These are phyloP conservation scores for Carapus acus DNA, from an alignment of 2,797 vertebrate genomes.

Conservation along the genomic window DNA sequence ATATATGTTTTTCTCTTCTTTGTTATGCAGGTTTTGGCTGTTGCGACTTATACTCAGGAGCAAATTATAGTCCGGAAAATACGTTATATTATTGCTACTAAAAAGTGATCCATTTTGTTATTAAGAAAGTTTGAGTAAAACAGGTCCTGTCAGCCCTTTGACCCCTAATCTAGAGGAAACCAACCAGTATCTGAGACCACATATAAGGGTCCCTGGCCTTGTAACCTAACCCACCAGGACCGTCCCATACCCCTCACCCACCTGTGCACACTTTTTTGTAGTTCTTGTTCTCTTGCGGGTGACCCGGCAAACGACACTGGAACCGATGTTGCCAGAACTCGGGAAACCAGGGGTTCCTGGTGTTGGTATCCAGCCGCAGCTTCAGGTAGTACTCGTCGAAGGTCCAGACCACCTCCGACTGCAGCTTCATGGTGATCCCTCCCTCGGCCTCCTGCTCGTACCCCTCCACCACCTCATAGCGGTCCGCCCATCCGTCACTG, in stretches of 20 bases:
- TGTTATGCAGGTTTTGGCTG: too few relatives aligned
- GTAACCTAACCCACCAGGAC: too few relatives aligned
- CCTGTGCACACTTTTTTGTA: constrained; percentile 92
- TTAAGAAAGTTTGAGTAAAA: too few relatives aligned
- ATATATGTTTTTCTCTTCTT: too few relatives aligned
- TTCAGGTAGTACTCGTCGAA: constrained; percentile 96
- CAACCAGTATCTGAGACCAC: too few relatives aligned
- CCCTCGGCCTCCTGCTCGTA: constrained; percentile 94
- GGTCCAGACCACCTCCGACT: constrained; percentile 85
- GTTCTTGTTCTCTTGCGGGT: constrained; percentile 86
- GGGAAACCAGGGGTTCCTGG: constrained; percentile 93
- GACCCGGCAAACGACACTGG: constrained; percentile 91
- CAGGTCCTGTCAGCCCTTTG: too few relatives aligned
- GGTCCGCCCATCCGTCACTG: constrained; percentile 98
- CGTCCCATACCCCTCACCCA: constrained; percentile 51
- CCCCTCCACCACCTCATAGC: constrained; percentile 96
- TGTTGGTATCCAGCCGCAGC: constrained; percentile 86
- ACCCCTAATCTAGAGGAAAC: too few relatives aligned
- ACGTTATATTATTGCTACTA: too few relatives aligned
- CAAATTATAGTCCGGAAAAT: too few relatives aligned
- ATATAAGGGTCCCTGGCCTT: too few relatives aligned
- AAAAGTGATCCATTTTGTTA: too few relatives aligned
- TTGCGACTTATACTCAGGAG: too few relatives aligned
- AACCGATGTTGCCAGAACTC: constrained; percentile 99
- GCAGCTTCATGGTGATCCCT: constrained; percentile 97